These are phyloP conservation scores for Papilio dardanus DNA, from an alignment of 1,140 invertebrate genomes.

Conservation along the genomic window DNA sequence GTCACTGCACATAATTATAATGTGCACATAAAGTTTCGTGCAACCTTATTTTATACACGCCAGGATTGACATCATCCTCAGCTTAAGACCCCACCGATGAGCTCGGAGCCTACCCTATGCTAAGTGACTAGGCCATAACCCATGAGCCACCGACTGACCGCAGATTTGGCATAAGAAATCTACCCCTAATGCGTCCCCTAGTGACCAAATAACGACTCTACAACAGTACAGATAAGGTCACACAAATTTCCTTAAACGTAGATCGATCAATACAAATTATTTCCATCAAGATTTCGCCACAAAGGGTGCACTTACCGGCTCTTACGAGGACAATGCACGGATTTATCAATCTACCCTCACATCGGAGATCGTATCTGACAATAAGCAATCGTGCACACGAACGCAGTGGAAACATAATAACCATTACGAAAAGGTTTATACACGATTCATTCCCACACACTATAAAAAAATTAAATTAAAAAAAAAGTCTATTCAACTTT, in stretches of 20 bases:
- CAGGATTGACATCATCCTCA: neutral
- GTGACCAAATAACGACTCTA: neutral
- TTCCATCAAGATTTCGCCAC: constrained; percentile 8
- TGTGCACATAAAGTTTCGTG: neutral
- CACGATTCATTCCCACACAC: neutral
- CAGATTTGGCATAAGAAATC: no score
- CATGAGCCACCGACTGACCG: no score
- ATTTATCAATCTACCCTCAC: constrained; percentile 29
- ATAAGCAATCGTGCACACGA: neutral
- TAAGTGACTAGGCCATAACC: no score
- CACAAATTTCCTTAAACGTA: constrained; percentile 1
- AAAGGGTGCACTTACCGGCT: constrained; percentile 11
- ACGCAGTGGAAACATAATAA: neutral
- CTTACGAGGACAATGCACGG: constrained; percentile 8
- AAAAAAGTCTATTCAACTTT: neutral
- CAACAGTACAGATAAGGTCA: neutral
- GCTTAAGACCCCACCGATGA: no score
- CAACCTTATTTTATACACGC: neutral
- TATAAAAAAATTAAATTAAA: neutral
- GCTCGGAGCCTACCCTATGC: no score
- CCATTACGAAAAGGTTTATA: neutral
- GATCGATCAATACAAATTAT: neutral
- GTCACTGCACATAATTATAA: neutral
- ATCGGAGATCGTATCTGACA: constrained; percentile 7
- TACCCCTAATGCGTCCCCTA: neutral